phyloP scores from a whole-genome alignment of 2,797 vertebrate species.

The Enteromius thamalakanensis region DNA sequence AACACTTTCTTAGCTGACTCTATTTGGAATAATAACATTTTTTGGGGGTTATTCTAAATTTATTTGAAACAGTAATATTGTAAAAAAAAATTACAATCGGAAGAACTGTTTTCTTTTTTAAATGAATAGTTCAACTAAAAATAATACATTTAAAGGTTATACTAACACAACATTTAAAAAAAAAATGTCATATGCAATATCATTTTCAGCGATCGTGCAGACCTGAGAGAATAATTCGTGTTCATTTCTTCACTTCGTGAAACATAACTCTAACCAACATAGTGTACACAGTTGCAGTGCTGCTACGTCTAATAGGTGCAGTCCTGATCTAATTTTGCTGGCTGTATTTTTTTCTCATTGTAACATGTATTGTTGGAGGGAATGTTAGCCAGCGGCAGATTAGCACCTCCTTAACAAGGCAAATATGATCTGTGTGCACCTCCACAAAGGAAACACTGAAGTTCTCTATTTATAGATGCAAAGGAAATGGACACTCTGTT shows the following conservation, averaged over 20 bases:
- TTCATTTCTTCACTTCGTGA: slow-evolving; percentile 68
- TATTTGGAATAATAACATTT: background rate
- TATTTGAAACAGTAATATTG: background rate
- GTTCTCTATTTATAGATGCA: slow-evolving; percentile 75
- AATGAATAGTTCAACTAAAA: background rate
- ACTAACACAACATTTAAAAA: background rate
- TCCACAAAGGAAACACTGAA: slow-evolving; percentile 70
- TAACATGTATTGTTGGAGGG: slow-evolving; percentile 77
- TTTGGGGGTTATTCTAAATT: background rate
- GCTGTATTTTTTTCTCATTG: slow-evolving; percentile 64
- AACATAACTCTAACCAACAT: slow-evolving; percentile 42
- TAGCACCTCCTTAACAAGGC: slow-evolving; percentile 76
- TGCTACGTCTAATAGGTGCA: slow-evolving; percentile 62
- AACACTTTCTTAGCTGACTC: background rate
- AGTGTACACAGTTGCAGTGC: slow-evolving; percentile 25
- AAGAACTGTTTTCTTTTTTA: background rate
- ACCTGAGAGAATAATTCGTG: background rate
- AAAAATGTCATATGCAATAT: slow-evolving; percentile 26
- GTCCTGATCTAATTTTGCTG: slow-evolving; percentile 76
- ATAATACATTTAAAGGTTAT: background rate
- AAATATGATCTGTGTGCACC: slow-evolving; percentile 76
- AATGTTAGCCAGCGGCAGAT: slow-evolving; percentile 79
- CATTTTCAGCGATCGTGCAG: slow-evolving; percentile 66
- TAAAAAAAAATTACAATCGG: background rate
- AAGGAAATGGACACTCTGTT: slow-evolving; percentile 74